Conservation (phyloP, 2,888 invertebrate genomes). For the Acleris emargana region DNA sequence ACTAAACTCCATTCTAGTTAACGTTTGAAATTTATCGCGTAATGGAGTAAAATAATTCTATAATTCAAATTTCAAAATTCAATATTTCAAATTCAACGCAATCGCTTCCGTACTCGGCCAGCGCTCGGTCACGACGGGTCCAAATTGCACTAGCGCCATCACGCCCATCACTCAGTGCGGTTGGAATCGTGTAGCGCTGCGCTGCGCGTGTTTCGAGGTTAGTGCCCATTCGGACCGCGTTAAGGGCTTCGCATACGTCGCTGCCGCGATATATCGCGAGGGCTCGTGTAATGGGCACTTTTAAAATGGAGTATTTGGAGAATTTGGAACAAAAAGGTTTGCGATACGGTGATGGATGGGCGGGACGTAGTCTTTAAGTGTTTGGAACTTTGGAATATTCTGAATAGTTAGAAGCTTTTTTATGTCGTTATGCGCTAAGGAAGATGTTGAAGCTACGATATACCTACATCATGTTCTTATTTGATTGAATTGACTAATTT, state of each 20-base stretch:
- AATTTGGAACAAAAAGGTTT: constrained; percentile 31
- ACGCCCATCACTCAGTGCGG: constrained; percentile 33
- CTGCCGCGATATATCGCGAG: constrained; percentile 17
- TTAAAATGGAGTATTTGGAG: constrained; percentile 31
- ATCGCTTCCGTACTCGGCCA: constrained; percentile 22
- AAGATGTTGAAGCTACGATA: too few species aligned
- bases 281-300: constrained; percentile 24
- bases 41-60: constrained; percentile 2
- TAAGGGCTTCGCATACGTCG: constrained; percentile 18
- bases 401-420: not conserved
- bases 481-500: too few species aligned
- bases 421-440: too few species aligned
- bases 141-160: constrained; percentile 33
- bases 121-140: constrained; percentile 33
- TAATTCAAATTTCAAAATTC: constrained; percentile 6
- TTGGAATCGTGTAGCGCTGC: constrained; percentile 33
- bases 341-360: constrained; percentile 26
- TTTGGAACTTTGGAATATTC: constrained; percentile 11
- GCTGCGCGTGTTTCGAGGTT: constrained; percentile 23
- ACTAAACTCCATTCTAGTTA: too few species aligned
- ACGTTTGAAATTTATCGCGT: too few species aligned
- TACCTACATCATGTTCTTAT: too few species aligned
- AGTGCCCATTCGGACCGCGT: constrained; percentile 36
- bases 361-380: constrained; percentile 18
- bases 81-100: constrained; percentile 21